Percentiles rank a stretch among this genome's conserved stretches.
Evolutionary conservation across 2,113 vertebrate genomes (phyloP).

Genomic region (Tragelaphus imberbis): DNA sequence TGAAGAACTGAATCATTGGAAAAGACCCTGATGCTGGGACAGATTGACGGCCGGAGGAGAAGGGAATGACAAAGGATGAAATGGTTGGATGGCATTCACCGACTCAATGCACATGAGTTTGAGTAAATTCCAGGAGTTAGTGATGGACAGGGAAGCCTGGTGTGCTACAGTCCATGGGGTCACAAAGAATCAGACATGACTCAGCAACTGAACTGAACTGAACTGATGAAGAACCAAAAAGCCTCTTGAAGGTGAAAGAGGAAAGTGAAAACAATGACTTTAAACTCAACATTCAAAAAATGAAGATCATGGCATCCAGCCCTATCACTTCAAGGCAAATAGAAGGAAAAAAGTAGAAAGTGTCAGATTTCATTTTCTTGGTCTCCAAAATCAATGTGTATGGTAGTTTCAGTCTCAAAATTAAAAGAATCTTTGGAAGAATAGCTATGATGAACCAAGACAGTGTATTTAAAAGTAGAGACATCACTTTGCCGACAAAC

Average conservation of each 20-base stretch:
- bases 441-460: not conserved
- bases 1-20: rapidly evolving
- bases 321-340: not conserved
- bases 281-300: not conserved
- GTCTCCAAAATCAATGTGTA: not conserved
- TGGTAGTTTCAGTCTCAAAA: not conserved
- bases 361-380: not conserved
- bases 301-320: not conserved
- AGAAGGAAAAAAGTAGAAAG: not conserved
- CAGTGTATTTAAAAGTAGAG: not conserved
- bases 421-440: not conserved
- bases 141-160: not conserved
- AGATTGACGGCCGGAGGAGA: not conserved
- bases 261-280: not conserved
- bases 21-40: not conserved
- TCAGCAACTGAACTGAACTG: not conserved
- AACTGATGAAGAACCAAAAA: not conserved
- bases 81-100: not conserved
- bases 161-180: not conserved
- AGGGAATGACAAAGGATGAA: rapidly evolving
- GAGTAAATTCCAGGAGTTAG: not conserved
- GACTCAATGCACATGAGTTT: not conserved
- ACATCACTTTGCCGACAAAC: not conserved
- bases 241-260: not conserved
- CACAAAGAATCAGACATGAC: not conserved